Percentiles rank a stretch among this genome's conserved stretches.
phyloP scores from a whole-genome alignment of 2,797 vertebrate species.

The Rousettus madagascariensis region DNA sequence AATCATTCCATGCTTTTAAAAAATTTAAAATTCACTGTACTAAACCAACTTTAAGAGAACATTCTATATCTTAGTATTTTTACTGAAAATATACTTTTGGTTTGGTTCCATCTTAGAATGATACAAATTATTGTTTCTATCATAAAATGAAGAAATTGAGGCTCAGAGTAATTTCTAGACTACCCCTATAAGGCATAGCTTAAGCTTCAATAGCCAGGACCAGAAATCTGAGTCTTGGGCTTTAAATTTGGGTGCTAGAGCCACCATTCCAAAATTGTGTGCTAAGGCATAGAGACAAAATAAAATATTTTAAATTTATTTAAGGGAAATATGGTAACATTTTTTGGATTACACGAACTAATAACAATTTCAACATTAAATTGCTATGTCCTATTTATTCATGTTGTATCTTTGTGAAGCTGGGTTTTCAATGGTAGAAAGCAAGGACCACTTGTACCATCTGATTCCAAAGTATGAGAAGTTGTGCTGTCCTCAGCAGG shows the following conservation, averaged over 20 bases:
- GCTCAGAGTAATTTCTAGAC: background rate
- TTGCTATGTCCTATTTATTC: background rate
- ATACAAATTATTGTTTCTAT: background rate
- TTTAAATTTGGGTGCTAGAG: background rate
- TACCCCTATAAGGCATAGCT: background rate
- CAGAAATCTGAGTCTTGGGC: background rate
- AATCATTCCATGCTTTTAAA: background rate
- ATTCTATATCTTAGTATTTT: background rate
- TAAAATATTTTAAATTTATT: background rate
- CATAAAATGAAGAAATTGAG: background rate
- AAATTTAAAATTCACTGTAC: background rate
- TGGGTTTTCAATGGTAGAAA: background rate
- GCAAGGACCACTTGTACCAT: background rate
- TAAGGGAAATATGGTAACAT: background rate
- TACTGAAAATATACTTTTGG: background rate
- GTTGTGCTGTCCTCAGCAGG: background rate
- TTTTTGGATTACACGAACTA: background rate
- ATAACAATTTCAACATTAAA: background rate
- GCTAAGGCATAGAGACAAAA: background rate
- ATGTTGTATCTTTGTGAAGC: background rate
- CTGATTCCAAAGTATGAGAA: background rate
- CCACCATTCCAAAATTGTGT: background rate
- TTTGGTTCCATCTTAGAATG: background rate
- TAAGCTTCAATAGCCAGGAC: background rate
- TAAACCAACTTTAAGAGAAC: background rate